These are phyloP conservation scores for Heliconius hermathena DNA, from an alignment of 1,140 invertebrate species.

Conservation along the genomic window DNA sequence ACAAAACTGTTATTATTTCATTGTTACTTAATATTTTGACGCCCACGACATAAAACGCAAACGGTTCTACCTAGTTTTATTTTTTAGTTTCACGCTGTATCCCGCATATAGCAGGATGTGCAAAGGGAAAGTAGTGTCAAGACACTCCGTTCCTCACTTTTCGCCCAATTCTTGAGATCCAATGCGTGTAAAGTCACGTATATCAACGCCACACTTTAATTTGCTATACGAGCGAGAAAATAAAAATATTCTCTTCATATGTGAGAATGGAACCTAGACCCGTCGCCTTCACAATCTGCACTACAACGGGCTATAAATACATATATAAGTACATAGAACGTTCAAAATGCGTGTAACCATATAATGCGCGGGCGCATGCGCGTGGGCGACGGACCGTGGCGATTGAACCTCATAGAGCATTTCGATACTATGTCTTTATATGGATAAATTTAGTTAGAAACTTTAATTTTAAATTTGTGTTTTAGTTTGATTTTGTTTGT, in stretches of 20 bases:
- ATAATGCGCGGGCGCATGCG: conserved; percentile 32
- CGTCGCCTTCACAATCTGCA: neutral
- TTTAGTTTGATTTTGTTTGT: too few species aligned
- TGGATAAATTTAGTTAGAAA: neutral
- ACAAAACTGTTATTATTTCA: conserved; percentile 48
- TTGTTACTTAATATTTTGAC: conserved; percentile 47
- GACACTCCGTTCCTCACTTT: too few species aligned
- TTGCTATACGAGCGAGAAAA: too few species aligned
- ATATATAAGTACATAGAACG: neutral
- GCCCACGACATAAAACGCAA: conserved; percentile 41
- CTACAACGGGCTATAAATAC: neutral
- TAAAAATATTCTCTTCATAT: too few species aligned
- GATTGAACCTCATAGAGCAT: conserved; percentile 30
- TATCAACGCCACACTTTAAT: too few species aligned
- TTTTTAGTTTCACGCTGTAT: neutral
- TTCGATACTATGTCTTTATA: conserved; percentile 8
- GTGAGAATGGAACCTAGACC: too few species aligned
- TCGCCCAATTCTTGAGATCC: too few species aligned
- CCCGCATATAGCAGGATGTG: too few species aligned
- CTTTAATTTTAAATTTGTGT: too few species aligned
- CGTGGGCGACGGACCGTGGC: conserved; percentile 38
- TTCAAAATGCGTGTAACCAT: conserved; percentile 29
- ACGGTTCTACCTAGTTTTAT: neutral
- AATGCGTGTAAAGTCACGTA: too few species aligned
- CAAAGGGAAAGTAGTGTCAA: too few species aligned